Conservation (phyloP, 2,888 invertebrate genomes). For the Volucella zonaria region DNA sequence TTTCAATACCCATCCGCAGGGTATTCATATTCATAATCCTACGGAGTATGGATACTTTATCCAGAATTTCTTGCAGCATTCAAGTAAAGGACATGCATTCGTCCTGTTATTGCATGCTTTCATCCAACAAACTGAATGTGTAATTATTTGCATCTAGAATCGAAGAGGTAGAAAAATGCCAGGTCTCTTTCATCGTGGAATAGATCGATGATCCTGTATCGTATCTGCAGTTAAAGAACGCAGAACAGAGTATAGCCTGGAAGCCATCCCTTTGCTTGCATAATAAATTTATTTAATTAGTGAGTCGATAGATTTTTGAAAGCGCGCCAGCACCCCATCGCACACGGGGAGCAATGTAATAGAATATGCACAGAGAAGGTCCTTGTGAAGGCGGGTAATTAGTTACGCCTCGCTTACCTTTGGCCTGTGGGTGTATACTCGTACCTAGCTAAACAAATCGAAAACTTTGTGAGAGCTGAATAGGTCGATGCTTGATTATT, state of each 20-base stretch:
- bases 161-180: slow-evolving; percentile 20
- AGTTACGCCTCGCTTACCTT: slow-evolving; percentile 31
- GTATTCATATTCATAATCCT: slow-evolving; percentile 23
- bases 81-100: too few relatives aligned
- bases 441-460: slow-evolving; percentile 28
- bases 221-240: background rate
- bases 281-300: slow-evolving; percentile 70
- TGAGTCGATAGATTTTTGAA: slow-evolving; percentile 58
- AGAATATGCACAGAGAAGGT: slow-evolving; percentile 62
- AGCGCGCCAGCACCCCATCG: background rate
- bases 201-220: slow-evolving; percentile 39
- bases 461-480: slow-evolving; percentile 59
- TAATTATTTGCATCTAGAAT: slow-evolving; percentile 48
- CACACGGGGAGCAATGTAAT: slow-evolving; percentile 41
- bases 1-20: slow-evolving; percentile 23
- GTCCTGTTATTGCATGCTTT: background rate
- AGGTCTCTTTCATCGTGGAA: slow-evolving; percentile 40
- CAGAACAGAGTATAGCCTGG: background rate
- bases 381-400: slow-evolving; percentile 53
- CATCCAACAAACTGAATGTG: slow-evolving; percentile 28
- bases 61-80: too few relatives aligned
- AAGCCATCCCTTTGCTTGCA: slow-evolving; percentile 37
- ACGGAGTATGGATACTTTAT: too few relatives aligned
- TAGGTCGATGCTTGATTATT: slow-evolving; percentile 70
- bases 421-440: background rate